Evolutionary conservation across 2,888 invertebrate species (phyloP).

Genomic region (Microchrysa polita): DNA sequence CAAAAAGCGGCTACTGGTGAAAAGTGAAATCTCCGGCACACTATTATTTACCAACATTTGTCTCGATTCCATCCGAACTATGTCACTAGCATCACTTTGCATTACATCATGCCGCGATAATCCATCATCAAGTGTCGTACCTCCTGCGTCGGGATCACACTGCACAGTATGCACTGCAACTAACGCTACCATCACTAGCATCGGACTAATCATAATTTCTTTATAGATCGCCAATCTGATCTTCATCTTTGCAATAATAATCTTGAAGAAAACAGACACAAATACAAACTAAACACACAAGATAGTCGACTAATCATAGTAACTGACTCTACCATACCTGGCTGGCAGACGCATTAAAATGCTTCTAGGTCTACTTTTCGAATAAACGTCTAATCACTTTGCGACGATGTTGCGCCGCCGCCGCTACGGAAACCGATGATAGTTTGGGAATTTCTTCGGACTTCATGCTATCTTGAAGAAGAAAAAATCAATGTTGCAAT

Average conservation of each 20-base stretch:
- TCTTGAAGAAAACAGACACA: slow-evolving; percentile 28
- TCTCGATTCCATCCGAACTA: neutral
- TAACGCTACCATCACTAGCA: neutral
- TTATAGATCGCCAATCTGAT: slow-evolving; percentile 34
- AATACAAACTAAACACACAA: slow-evolving; percentile 17
- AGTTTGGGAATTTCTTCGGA: slow-evolving; percentile 30
- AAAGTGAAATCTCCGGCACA: slow-evolving; percentile 25
- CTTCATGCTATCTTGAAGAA: slow-evolving; percentile 4
- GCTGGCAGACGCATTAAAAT: slow-evolving; percentile 14
- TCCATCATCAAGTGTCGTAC: neutral
- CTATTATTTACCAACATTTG: slow-evolving; percentile 42
- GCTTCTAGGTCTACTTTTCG: slow-evolving; percentile 29
- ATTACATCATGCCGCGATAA: neutral
- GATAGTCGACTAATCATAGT: slow-evolving; percentile 16
- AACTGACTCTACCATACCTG: neutral
- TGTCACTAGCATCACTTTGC: neutral
- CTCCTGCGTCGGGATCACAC: neutral
- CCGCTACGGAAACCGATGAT: slow-evolving; percentile 4
- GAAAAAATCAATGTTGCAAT: slow-evolving; percentile 25
- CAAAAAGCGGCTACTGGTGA: neutral
- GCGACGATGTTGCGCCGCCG: neutral
- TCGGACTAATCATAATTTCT: slow-evolving; percentile 17
- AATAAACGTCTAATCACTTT: slow-evolving; percentile 15
- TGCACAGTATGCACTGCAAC: slow-evolving; percentile 12
- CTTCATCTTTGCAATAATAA: slow-evolving; percentile 29